Conservation (phyloP, 2,888 invertebrate genomes). For the Deilephila porcellus region DNA sequence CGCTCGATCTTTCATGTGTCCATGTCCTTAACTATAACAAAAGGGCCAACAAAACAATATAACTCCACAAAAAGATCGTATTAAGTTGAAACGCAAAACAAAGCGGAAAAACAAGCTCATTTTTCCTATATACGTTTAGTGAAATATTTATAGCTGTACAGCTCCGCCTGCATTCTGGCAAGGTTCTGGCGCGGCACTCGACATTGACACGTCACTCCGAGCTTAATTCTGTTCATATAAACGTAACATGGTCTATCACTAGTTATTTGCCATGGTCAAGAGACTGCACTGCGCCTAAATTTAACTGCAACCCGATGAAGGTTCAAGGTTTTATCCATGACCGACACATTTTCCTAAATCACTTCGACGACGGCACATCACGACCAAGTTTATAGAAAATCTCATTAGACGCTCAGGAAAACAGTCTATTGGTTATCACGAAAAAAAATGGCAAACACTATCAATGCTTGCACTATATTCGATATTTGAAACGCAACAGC, state of each 20-base stretch:
- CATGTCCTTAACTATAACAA: too few relatives aligned
- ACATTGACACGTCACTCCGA: not conserved
- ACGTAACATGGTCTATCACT: not conserved
- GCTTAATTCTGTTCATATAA: not conserved
- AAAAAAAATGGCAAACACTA: conserved; percentile 47
- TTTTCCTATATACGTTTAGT: not conserved
- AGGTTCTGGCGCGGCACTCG: not conserved
- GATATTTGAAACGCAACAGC: conserved; percentile 53
- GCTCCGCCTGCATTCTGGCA: not conserved
- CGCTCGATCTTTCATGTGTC: too few relatives aligned
- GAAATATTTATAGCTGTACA: conserved; percentile 1
- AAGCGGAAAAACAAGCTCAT: not conserved
- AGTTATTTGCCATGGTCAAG: too few relatives aligned
- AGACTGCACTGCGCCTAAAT: too few relatives aligned
- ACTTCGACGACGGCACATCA: conserved; percentile 32
- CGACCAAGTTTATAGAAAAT: conserved; percentile 40
- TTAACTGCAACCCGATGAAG: not conserved
- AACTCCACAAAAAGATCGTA: not conserved
- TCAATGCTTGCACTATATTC: conserved; percentile 49
- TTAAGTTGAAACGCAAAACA: not conserved
- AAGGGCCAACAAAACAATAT: not conserved
- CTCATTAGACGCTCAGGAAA: conserved; percentile 30
- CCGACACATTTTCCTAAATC: too few relatives aligned
- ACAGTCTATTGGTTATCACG: conserved; percentile 31
- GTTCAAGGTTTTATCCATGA: not conserved